Base-by-base conservation (phyloP, 1,140 invertebrate genomes). In the Lucilia sericata region DNA sequence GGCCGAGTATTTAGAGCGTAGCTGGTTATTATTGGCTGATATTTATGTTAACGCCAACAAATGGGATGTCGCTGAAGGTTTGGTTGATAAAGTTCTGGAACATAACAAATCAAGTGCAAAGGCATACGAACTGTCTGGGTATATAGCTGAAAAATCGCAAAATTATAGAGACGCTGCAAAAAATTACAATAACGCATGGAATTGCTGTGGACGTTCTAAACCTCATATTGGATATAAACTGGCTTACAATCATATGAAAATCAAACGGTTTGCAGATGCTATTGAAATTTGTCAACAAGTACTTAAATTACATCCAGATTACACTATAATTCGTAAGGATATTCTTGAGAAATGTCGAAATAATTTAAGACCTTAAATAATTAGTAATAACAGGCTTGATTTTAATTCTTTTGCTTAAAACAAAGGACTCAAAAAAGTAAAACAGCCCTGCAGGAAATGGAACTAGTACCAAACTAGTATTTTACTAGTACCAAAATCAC, bases 291-390 rank as follows among this genome's bases (percentile, higher is more conserved):
- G 96, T 85, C 95, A 98, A 85, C 93, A 95, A 86, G 95, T 99
- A 7, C 89, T 99, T 7, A 94, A 94, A 84, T 92, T 94, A 65
- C 96, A 95, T 91, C 96, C 97, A 0, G 96, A 98, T 86, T 99
- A 98, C 92, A 96, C 97, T 0, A 96, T 96, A 86, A 96, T 99
- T 8, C 95, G 94, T 84, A 98, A 98, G 90, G 98, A 99, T 85
- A 97, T 99, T 86, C 92, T 99, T 42, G 98, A 99, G 85, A 99
- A 99, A 91, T 96, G 97, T n/a, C 94, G 97, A 85, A 94, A 93
- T 74, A 25, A 47, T n/a, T 74, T 83, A 60, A 70, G 82, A 36
- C 47, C 49, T n/a, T 65, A 82, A 82, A 7, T 10, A 42, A 51
- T 60, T n/a, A 60, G n/a, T 60, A n/a, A 60, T 42, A 42, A 30